Percentiles rank a stretch among this genome's conserved stretches.
Conservation (phyloP, 35 echinoderm and acorn worm species). For the Nesometra sesokonis region DNA sequence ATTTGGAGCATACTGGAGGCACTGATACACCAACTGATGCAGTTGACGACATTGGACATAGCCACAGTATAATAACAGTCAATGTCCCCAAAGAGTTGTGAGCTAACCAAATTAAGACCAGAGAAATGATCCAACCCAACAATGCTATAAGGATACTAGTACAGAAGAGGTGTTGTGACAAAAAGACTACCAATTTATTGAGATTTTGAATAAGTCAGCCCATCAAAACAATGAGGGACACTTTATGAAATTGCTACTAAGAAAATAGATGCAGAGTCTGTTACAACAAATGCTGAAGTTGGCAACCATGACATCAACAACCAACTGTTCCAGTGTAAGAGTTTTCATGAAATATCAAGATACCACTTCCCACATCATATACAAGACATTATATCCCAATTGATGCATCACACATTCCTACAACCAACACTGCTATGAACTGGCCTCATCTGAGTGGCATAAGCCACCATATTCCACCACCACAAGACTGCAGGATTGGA, state of each 20-base stretch:
- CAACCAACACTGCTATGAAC: not conserved
- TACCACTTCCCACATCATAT: not conserved
- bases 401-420: not conserved
- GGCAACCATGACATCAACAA: not conserved
- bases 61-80: too few relatives aligned
- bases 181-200: too few relatives aligned
- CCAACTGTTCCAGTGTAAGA: not conserved
- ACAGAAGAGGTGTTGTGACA: too few relatives aligned
- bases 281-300: not conserved
- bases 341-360: not conserved
- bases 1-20: too few relatives aligned
- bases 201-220: too few relatives aligned
- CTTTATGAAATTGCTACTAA: not conserved
- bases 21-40: too few relatives aligned
- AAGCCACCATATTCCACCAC: not conserved
- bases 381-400: not conserved
- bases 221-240: too few relatives aligned
- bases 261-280: not conserved
- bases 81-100: too few relatives aligned
- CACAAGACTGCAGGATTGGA: slow-evolving; percentile 44
- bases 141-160: too few relatives aligned
- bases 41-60: too few relatives aligned
- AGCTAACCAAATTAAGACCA: too few relatives aligned
- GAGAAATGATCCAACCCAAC: too few relatives aligned
- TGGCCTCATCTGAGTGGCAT: slow-evolving; percentile 20